Percentiles rank a stretch among this genome's conserved stretches.
phyloP scores from a whole-genome alignment of 2,113 vertebrate species.

The Triplophysa dalaica region DNA sequence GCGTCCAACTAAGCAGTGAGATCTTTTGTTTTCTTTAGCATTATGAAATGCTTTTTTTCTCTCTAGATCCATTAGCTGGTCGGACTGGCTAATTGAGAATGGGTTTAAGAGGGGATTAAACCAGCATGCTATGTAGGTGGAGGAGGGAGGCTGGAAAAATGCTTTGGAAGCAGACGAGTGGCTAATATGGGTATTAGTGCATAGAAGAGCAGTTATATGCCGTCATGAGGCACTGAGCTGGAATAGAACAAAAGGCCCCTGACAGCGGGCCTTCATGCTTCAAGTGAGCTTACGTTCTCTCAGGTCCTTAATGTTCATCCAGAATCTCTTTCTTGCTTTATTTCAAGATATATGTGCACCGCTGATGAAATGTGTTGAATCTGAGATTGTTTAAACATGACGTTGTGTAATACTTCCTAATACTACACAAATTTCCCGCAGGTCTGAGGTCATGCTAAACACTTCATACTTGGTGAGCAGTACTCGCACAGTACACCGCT shows the following conservation, averaged over 20 bases:
- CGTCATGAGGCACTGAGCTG: slow-evolving; percentile 68
- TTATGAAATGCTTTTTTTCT: background rate
- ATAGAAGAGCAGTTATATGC: slow-evolving; percentile 56
- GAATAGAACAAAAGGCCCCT: slow-evolving; percentile 22
- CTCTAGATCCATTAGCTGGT: slow-evolving; percentile 42
- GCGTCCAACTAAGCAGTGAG: background rate
- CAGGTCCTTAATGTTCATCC: slow-evolving; percentile 28
- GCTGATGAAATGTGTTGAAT: slow-evolving; percentile 21
- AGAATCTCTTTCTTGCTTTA: background rate
- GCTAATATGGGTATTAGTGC: slow-evolving; percentile 72
- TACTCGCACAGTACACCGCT: too few species aligned
- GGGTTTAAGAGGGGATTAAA: slow-evolving; percentile 70
- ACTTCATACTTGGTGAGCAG: background rate
- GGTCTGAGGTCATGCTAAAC: background rate
- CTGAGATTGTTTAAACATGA: slow-evolving; percentile 13
- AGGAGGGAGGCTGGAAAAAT: slow-evolving; percentile 69
- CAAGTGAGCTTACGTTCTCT: slow-evolving; percentile 27
- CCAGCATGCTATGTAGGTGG: slow-evolving; percentile 68
- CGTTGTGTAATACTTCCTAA: background rate
- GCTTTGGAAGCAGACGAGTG: slow-evolving; percentile 64
- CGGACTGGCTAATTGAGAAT: slow-evolving; percentile 71
- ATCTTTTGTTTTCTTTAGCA: slow-evolving; percentile 11
- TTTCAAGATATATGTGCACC: slow-evolving; percentile 12
- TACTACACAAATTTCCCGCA: background rate
- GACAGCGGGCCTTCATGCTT: slow-evolving; percentile 4